phyloP scores from a whole-genome alignment of 1,140 invertebrate genomes.

The Drosophila kohkoa region DNA sequence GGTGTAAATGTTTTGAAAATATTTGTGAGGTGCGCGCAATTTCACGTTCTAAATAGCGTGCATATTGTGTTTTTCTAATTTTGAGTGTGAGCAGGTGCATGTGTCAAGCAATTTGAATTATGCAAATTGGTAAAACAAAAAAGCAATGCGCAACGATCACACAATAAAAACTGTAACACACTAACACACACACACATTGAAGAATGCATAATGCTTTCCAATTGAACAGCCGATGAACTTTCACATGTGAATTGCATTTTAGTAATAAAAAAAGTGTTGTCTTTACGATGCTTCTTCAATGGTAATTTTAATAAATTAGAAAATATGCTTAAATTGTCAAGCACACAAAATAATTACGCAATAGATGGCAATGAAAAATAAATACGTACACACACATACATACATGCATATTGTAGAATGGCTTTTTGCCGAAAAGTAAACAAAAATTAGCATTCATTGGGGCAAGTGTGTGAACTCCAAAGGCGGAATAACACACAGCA shows the following conservation, averaged over 20 bases:
- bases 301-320: background rate
- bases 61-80: conserved; percentile 3
- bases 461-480: conserved; percentile 44
- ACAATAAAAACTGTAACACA: too few relatives aligned
- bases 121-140: conserved; percentile 7
- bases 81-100: conserved; percentile 11
- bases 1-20: background rate
- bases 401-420: conserved; percentile 5
- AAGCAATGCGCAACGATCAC: background rate
- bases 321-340: background rate
- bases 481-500: conserved; percentile 17
- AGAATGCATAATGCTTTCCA: too few relatives aligned
- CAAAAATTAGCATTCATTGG: conserved; percentile 74
- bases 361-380: background rate
- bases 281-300: too few relatives aligned
- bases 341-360: conserved; percentile 28
- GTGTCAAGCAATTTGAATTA: conserved; percentile 26
- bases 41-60: conserved; percentile 13
- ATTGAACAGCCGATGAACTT: too few relatives aligned
- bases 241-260: too few relatives aligned
- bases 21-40: background rate
- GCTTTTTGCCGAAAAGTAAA: conserved; percentile 36
- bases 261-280: too few relatives aligned
- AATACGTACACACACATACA: too few relatives aligned
- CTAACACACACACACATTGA: too few relatives aligned